A percentile compares a stretch with the other conserved stretches of the same genome.
phyloP scores from a whole-genome alignment of 1,140 invertebrate genomes.

The Dryas iulia region DNA sequence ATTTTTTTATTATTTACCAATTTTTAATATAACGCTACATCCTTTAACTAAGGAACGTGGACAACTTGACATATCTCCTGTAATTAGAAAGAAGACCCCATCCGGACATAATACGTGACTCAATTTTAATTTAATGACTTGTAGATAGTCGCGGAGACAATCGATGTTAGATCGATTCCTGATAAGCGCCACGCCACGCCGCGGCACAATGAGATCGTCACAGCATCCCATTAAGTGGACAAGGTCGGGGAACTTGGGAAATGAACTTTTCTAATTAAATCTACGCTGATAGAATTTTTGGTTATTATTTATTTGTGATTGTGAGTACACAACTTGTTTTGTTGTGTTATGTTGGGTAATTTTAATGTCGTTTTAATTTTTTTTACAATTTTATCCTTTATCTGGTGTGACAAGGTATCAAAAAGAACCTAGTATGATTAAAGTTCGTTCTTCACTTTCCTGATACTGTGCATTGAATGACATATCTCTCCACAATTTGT shows the following conservation, averaged over 20 bases:
- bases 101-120: slow-evolving; percentile 69
- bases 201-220: slow-evolving; percentile 16
- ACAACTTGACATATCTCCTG: slow-evolving; percentile 67
- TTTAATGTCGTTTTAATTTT: too few relatives aligned
- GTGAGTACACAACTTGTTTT: neutral
- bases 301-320: neutral
- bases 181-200: slow-evolving; percentile 10
- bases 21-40: slow-evolving; percentile 30
- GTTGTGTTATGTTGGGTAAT: neutral
- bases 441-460: too few relatives aligned
- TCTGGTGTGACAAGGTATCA: too few relatives aligned
- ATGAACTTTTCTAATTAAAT: slow-evolving; percentile 4
- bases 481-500: too few relatives aligned
- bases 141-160: slow-evolving; percentile 39
- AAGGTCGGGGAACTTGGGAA: slow-evolving; percentile 4
- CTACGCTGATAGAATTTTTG: neutral
- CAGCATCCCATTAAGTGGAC: slow-evolving; percentile 3
- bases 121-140: slow-evolving; percentile 63
- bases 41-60: slow-evolving; percentile 32
- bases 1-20: too few relatives aligned
- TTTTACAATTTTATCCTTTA: too few relatives aligned
- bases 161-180: slow-evolving; percentile 40
- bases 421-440: too few relatives aligned
- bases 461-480: too few relatives aligned
- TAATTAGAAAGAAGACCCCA: slow-evolving; percentile 73